Evolutionary conservation across 2,113 vertebrate genomes (phyloP), one percentile per base, ranked within the genome.

Genomic region (Vulpes lagopus): DNA sequence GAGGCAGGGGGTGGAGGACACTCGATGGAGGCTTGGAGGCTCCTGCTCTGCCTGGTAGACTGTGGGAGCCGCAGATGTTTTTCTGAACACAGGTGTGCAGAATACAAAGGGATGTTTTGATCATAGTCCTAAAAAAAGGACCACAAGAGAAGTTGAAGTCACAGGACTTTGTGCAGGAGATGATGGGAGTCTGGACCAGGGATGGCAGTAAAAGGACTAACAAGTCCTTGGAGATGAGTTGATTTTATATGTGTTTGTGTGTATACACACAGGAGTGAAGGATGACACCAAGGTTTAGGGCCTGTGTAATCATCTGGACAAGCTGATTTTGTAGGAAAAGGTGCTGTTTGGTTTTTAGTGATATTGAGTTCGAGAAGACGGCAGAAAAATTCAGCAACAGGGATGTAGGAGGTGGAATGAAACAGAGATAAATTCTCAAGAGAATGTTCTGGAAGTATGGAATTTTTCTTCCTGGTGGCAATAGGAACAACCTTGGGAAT

Each of bases 371-470:
- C 85, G 69, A 83, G 60, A 35, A 81, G 4, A 64, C 69, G 23
- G 38, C 30, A 49, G 55, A 89, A 73, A 78, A 82, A 71, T 60
- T 65, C 59, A 62, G 60, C 25, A 69, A 83, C 17, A 55, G 35
- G 16, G 11, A 65, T 1, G 2, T 73, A 74, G 30, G 74, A 95
- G 91, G 59, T 71, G 35, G 16, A 73, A 62, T 69, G 57, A 76
- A 85, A 81, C 19, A 19, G 51, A 78, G 7, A 84, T 51, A 53
- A 19, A 49, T 55, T 23, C 17, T 53, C 17, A 22, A 15, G 53
- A 81, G 81, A 88, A 89, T 88, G 60, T 78, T 89, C 57, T 91
- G 17, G 51, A 93, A 95, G 8, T 85, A 60, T n/a, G 35, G n/a
- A 67, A 57, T 14, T 60, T 32, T 67, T 60, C 35, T 80, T 53